A percentile compares a stretch with the other conserved stretches of the same genome.
phyloP scores from a whole-genome alignment of 1,140 invertebrate genomes.

The Calosoma granatense region DNA sequence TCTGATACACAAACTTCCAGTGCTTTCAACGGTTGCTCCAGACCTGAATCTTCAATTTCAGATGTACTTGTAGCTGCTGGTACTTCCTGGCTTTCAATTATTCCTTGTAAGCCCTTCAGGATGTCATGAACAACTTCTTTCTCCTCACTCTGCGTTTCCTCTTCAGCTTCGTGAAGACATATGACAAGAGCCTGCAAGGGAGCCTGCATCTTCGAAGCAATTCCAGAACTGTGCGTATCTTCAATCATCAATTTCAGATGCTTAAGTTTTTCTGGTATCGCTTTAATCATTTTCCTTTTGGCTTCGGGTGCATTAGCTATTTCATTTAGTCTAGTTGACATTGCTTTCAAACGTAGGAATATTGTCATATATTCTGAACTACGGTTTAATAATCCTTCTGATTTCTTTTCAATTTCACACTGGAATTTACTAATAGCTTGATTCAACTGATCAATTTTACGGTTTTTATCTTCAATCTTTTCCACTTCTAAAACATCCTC shows the following conservation, averaged over 20 bases:
- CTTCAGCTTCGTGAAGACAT: not conserved
- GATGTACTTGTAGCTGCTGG: not conserved
- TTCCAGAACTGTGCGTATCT: not conserved
- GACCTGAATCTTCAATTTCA: constrained; percentile 5
- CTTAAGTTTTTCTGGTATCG: not conserved
- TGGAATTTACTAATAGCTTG: not conserved
- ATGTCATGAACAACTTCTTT: not conserved
- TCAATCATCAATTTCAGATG: not conserved
- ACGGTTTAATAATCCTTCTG: not conserved
- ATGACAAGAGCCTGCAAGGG: not conserved
- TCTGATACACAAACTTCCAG: constrained; percentile 12
- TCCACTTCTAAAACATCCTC: not conserved
- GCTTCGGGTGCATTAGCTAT: not conserved
- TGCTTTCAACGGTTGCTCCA: constrained; percentile 13
- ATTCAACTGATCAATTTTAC: not conserved
- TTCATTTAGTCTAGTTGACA: not conserved
- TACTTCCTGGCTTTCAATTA: not conserved
- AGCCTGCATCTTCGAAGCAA: not conserved
- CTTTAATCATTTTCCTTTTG: constrained; percentile 1
- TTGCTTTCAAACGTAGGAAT: not conserved
- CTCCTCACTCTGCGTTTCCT: not conserved
- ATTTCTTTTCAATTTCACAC: not conserved
- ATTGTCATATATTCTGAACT: not conserved
- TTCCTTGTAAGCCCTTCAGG: not conserved
- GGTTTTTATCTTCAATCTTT: not conserved